phyloP scores from a whole-genome alignment of 1,140 invertebrate species.

The Scaptomyza graminum region DNA sequence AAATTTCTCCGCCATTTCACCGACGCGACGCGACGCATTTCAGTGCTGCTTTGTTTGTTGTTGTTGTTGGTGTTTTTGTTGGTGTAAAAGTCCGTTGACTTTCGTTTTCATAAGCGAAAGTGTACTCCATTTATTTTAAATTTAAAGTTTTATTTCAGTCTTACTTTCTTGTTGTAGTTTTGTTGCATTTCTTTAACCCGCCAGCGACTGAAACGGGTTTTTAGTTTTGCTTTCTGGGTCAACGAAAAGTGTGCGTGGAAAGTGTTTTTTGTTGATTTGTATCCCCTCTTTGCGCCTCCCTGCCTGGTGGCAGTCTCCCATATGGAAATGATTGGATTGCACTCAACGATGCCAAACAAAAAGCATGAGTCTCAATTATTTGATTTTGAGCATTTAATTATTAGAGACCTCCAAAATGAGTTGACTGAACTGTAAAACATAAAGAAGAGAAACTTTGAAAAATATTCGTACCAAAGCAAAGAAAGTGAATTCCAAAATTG shows the following conservation, averaged over 20 bases:
- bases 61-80: constrained; percentile 14
- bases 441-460: constrained; percentile 53
- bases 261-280: constrained; percentile 50
- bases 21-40: constrained; percentile 40
- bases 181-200: constrained; percentile 60
- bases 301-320: background rate
- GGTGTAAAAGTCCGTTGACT: constrained; percentile 75
- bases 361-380: constrained; percentile 63
- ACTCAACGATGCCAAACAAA: constrained; percentile 17
- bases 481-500: constrained; percentile 77
- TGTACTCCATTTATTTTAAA: constrained; percentile 79
- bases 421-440: constrained; percentile 60
- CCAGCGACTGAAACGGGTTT: constrained; percentile 47
- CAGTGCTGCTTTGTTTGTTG: constrained; percentile 15
- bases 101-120: constrained; percentile 82
- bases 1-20: constrained; percentile 80
- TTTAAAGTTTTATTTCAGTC: constrained; percentile 63
- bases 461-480: constrained; percentile 55
- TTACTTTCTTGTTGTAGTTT: constrained; percentile 39
- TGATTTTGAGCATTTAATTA: constrained; percentile 76
- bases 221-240: constrained; percentile 62
- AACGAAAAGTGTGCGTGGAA: constrained; percentile 65
- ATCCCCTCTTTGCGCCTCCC: no score
- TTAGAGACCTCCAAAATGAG: constrained; percentile 24
- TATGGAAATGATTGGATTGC: constrained; percentile 51